A percentile compares a stretch with the other conserved stretches of the same genome.
Conservation (phyloP, 2,113 vertebrate genomes). For the Microtus ochrogaster region DNA sequence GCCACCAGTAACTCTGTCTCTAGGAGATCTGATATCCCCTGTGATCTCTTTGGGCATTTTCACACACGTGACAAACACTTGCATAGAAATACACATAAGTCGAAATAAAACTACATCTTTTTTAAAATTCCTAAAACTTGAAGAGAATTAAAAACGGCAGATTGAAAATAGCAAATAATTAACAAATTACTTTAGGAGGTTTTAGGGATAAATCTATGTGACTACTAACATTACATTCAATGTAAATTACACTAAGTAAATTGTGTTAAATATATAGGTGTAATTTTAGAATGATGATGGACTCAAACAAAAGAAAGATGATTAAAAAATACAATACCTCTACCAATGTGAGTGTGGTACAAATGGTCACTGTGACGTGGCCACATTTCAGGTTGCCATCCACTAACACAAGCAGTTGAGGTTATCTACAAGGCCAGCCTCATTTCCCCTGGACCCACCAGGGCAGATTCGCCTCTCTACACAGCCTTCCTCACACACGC, state of each 20-base stretch:
- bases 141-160: slow-evolving; percentile 11
- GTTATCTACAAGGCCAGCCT: not conserved
- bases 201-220: not conserved
- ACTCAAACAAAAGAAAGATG: not conserved
- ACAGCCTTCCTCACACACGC: not conserved
- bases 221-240: not conserved
- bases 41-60: not conserved
- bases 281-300: not conserved
- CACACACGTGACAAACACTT: not conserved
- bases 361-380: not conserved
- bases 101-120: not conserved
- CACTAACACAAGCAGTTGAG: not conserved
- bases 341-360: not conserved
- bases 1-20: not conserved
- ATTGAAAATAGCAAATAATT: slow-evolving; percentile 11
- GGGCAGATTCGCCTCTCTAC: not conserved
- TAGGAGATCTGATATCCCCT: not conserved
- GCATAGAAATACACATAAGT: not conserved
- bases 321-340: not conserved
- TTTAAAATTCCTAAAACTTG: not conserved
- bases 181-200: not conserved
- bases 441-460: not conserved
- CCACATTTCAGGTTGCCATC: not conserved
- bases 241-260: not conserved
- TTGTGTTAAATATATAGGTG: slow-evolving; percentile 8